A percentile compares a stretch with the other conserved stretches of the same genome.
Conservation (phyloP, 2,888 invertebrate genomes). For the Crocallis elinguaria region DNA sequence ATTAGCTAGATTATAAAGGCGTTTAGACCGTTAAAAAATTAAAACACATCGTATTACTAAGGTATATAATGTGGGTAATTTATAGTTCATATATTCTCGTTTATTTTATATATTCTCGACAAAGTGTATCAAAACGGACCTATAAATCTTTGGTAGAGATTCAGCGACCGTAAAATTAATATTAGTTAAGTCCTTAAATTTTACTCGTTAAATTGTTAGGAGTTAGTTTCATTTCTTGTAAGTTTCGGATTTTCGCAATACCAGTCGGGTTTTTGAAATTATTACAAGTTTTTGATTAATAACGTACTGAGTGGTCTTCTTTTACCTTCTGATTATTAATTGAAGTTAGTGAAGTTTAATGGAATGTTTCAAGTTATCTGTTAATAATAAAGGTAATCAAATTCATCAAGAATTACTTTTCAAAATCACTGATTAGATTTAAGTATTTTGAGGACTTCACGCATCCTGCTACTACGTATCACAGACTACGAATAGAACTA, state of each 20-base stretch:
- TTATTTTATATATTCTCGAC: conserved; percentile 35
- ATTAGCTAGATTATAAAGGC: too few species aligned
- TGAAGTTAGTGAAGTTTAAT: neutral
- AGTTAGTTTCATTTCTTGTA: conserved; percentile 25
- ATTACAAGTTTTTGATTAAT: conserved; percentile 3
- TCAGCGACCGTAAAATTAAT: conserved; percentile 37
- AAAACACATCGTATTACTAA: too few species aligned
- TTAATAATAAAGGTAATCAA: too few species aligned
- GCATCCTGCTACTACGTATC: too few species aligned
- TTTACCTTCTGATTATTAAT: neutral
- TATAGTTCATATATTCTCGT: too few species aligned
- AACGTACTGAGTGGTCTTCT: neutral
- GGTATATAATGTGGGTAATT: too few species aligned
- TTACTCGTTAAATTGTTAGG: conserved; percentile 19
- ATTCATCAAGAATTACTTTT: too few species aligned
- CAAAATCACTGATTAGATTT: too few species aligned
- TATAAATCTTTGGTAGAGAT: conserved; percentile 37
- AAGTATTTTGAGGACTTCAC: too few species aligned
- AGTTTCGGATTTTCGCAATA: conserved; percentile 6
- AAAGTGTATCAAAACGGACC: conserved; percentile 27
- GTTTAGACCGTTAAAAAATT: too few species aligned
- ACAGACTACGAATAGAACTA: too few species aligned
- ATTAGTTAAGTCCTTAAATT: conserved; percentile 30
- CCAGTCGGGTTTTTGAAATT: conserved; percentile 6
- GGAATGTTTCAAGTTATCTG: too few species aligned